A percentile compares a stretch with the other conserved stretches of the same genome.
These are phyloP conservation scores for Nineta flava DNA, from an alignment of 2,888 invertebrate species.

Conservation along the genomic window DNA sequence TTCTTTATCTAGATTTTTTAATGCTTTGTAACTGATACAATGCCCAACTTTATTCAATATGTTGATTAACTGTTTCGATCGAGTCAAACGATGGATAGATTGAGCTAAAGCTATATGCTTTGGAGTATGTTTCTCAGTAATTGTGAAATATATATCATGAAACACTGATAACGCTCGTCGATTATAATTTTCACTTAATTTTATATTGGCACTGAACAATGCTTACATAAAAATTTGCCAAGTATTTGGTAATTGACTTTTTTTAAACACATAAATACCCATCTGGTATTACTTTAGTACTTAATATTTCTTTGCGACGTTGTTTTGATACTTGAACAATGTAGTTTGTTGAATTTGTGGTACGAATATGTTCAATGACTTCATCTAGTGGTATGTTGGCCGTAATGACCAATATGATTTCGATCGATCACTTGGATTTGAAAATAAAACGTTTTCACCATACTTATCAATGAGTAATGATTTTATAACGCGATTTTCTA, in stretches of 20 bases:
- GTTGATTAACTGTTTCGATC: background rate
- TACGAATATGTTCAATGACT: constrained; percentile 6
- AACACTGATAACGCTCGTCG: constrained; percentile 11
- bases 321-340: background rate
- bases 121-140: constrained; percentile 7
- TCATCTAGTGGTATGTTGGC: constrained; percentile 6
- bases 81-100: constrained; percentile 3
- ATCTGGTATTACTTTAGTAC: constrained; percentile 4
- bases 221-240: constrained; percentile 11
- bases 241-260: constrained; percentile 1
- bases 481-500: constrained; percentile 8
- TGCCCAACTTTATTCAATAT: background rate
- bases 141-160: constrained; percentile 8
- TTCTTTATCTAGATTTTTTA: background rate
- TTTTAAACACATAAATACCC: constrained; percentile 8
- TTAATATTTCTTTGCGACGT: constrained; percentile 7
- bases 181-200: constrained; percentile 9
- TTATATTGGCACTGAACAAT: constrained; percentile 6
- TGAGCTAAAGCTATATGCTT: constrained; percentile 6
- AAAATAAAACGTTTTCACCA: constrained; percentile 10
- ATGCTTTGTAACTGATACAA: background rate
- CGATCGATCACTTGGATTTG: constrained; percentile 10
- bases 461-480: constrained; percentile 11
- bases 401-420: constrained; percentile 11
- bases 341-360: constrained; percentile 1